These are phyloP conservation scores for Oligia fasciuncula DNA, from an alignment of 2,888 invertebrate species.

Conservation along the genomic window DNA sequence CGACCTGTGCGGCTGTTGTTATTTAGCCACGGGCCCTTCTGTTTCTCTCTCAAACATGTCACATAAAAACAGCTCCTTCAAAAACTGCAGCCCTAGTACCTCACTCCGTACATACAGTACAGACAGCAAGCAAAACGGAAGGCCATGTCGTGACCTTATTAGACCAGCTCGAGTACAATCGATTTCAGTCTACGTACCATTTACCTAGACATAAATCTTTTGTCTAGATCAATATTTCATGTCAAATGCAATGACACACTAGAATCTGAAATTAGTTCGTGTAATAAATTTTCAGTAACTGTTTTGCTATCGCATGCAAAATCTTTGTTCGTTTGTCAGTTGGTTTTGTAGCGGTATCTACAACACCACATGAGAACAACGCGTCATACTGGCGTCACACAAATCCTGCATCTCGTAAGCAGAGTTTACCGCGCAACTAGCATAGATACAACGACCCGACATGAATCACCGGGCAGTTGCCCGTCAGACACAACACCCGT, in stretches of 20 bases:
- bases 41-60: background rate
- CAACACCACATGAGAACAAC: too few relatives aligned
- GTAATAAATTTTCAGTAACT: conserved; percentile 41
- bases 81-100: conserved; percentile 20
- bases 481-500: too few relatives aligned
- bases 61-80: background rate
- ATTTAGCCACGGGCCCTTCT: too few relatives aligned
- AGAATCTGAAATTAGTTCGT: conserved; percentile 52
- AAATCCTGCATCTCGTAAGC: too few relatives aligned
- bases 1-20: too few relatives aligned
- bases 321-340: conserved; percentile 34
- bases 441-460: too few relatives aligned
- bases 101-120: conserved; percentile 32
- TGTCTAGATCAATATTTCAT: conserved; percentile 62
- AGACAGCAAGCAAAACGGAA: conserved; percentile 61
- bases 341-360: background rate
- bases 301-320: conserved; percentile 49
- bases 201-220: conserved; percentile 58
- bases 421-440: too few relatives aligned
- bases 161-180: conserved; percentile 61
- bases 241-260: conserved; percentile 51
- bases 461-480: too few relatives aligned
- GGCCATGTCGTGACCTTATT: conserved; percentile 63
- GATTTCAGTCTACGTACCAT: conserved; percentile 48
- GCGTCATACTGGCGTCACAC: too few relatives aligned